A percentile compares a stretch with the other conserved stretches of the same genome.
These are phyloP conservation scores for Sciurus carolinensis DNA, from an alignment of 2,797 vertebrate genomes.

Conservation along the genomic window DNA sequence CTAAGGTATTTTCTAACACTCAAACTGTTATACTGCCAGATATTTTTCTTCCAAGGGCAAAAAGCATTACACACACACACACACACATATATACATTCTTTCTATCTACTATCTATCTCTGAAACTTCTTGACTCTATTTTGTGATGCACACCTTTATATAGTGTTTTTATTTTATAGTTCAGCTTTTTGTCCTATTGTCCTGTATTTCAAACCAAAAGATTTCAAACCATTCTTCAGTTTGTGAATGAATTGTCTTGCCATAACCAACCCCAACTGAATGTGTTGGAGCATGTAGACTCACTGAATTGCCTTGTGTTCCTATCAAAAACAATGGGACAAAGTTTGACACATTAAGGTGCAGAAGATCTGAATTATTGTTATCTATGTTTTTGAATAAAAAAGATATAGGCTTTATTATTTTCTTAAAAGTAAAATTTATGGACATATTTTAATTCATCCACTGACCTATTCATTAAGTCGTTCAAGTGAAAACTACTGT, in stretches of 20 bases:
- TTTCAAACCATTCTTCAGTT: constrained; percentile 21
- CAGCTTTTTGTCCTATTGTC: not conserved
- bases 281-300: constrained; percentile 27
- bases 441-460: constrained; percentile 63
- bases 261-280: constrained; percentile 38
- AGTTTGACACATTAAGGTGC: not conserved
- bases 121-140: constrained; percentile 32
- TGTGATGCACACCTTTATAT: constrained; percentile 32
- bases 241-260: constrained; percentile 52
- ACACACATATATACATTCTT: not conserved
- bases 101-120: not conserved
- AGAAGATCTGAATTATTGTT: constrained; percentile 61
- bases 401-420: constrained; percentile 47
- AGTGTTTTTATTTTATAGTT: constrained; percentile 60
- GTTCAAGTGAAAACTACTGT: constrained; percentile 46
- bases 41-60: not conserved
- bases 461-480: constrained; percentile 19
- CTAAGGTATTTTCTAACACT: constrained; percentile 37
- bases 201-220: constrained; percentile 51
- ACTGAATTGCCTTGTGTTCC: not conserved
- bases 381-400: constrained; percentile 40
- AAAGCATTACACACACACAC: not conserved
- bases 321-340: constrained; percentile 61
- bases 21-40: constrained; percentile 41
- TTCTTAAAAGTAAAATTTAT: constrained; percentile 58